Evolutionary conservation across 2,113 vertebrate species (phyloP), one percentile per base, ranked within the genome.

Genomic region (Ophthalmolycus amberensis): DNA sequence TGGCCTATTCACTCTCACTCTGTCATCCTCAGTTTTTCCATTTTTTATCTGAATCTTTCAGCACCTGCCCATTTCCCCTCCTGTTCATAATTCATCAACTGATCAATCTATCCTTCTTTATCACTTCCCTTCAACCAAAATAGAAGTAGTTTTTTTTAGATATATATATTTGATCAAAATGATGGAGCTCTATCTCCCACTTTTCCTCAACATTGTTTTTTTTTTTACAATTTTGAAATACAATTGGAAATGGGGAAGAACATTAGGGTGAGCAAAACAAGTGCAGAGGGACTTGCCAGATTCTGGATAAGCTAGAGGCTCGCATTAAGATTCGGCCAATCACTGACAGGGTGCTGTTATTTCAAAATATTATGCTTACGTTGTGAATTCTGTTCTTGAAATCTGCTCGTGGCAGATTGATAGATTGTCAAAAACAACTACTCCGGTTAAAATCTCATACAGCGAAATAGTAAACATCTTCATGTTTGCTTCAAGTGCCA

Each of bases 381-480:
- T 46, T 65, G 46, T 75, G 27, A 87, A 79, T 75, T 14, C 20
- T 68, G 77, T 67, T 58, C 54, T 58, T 27, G 54, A 58, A 56
- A 56, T 56, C 52, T 78, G 73, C 84, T 88, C 71, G 38, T 65
- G 25, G 70, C 50, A 73, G 54, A 52, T 38, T 66, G 52, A 75
- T 52, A 52, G 16, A 9, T 29, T 46, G 38, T 75, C 59, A 74
- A 90, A 87, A 79, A 91, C 84, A 85, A 84, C 44, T 3, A 22
- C 68, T 63, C 44, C 9, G 6, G 50, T 58, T 37, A 29, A 80
- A 87, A 85, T 85, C 40, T 73, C 67, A 38, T 29, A 40, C 8
- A 34, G 52, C 4, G 29, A 75, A 83, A 84, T 4, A 74, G 85
- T 82, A 91, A 90, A 90, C 88, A 91, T 92, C 80, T 91, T 73